Base-by-base conservation (phyloP, 2,113 vertebrate species). In the Cephalopterus ornatus region DNA sequence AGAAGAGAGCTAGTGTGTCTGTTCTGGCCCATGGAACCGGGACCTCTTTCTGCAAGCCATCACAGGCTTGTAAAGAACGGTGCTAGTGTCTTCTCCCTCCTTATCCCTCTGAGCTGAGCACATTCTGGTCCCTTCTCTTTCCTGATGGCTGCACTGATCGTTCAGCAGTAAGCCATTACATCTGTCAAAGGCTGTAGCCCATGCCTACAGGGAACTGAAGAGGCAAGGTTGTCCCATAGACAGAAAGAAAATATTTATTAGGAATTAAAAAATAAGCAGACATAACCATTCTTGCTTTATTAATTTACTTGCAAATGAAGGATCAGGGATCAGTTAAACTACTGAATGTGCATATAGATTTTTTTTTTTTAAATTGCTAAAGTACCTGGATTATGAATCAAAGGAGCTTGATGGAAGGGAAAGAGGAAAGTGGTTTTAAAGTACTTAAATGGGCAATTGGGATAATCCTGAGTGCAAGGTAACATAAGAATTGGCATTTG, bases 301-400 rank as follows among this genome's bases (percentile, higher is more conserved):
- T 91, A 62, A 85, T 95, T 93, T 88, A 66, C 75, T 95, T 95
- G 85, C 50, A 94, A 88, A 79, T 83, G 39, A 85, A 87, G 28
- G 89, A 75, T 41, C n/a, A 52, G 26, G 35, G 49, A 82, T 89
- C 61, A 82, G 22, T 49, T 92, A 44, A 88, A 61, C 50, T 70
- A 80, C 44, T 83, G 46, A 50, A 46, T 78, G 53, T 72, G 20
- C 85, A n/a, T 41, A 32, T 72, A 59, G 42, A 13, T 67, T 56
- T 55, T 9, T 27, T 5, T 49, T 63, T 74, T 91, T 72, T 8
- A 3, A 46, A 41, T 37, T 74, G 55, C 13, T 53, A 2, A 59
- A 74, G 30, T 83, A 19, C 85, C 71, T 81, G 37, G 27, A 50
- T 88, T 50, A 47, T 14, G 10, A 89, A 72, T 94, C 59, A 47